Percentiles rank a stretch among this genome's conserved stretches.
Conservation (phyloP, 2,797 vertebrate genomes). For the Chloroceryle inda region DNA sequence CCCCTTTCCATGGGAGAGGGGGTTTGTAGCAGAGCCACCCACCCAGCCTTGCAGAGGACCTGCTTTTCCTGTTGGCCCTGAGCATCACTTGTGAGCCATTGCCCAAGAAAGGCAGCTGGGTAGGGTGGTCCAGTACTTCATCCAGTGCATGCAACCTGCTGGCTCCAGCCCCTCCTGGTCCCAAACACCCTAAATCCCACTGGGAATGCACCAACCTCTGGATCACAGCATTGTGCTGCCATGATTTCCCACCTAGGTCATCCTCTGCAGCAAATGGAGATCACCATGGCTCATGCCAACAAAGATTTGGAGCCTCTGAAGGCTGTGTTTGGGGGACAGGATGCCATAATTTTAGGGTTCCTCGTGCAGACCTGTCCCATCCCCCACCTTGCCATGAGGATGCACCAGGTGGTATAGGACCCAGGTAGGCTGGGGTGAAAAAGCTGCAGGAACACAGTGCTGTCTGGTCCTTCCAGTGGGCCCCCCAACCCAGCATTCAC, state of each 20-base stretch:
- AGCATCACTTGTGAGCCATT: accelerated
- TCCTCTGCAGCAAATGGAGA: background rate
- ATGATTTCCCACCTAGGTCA: background rate
- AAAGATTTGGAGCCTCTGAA: background rate
- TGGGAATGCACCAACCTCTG: accelerated
- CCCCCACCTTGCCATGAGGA: background rate
- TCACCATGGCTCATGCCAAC: background rate
- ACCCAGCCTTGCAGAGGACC: background rate
- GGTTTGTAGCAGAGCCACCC: background rate
- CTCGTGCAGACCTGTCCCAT: background rate
- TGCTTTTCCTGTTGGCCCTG: background rate
- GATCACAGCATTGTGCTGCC: accelerated
- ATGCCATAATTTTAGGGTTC: background rate
- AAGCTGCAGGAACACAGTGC: accelerated
- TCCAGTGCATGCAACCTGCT: background rate
- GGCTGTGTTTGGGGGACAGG: background rate
- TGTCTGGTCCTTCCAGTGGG: background rate
- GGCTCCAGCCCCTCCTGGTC: background rate
- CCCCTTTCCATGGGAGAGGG: background rate
- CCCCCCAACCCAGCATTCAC: accelerated
- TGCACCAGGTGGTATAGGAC: background rate
- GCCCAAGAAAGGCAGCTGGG: background rate
- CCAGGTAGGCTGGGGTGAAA: background rate
- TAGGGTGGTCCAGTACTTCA: background rate
- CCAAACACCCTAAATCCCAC: background rate